Conservation (phyloP, 2,797 vertebrate species). For the Cyprinodon diabolis region DNA sequence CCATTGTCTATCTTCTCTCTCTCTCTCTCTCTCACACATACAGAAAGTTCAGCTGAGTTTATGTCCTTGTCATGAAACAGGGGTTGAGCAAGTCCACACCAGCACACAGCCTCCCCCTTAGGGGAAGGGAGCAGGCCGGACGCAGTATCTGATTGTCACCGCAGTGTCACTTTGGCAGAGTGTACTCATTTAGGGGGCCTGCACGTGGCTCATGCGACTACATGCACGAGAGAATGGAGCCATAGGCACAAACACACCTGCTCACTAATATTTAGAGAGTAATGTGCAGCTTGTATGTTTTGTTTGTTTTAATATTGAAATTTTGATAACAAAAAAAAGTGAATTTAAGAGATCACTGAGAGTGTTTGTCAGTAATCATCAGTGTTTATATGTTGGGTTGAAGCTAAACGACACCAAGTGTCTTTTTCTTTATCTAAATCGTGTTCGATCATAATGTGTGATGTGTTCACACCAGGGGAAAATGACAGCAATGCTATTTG, state of each 20-base stretch:
- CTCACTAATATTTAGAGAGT: slow-evolving; percentile 28
- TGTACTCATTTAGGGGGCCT: slow-evolving; percentile 53
- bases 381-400: slow-evolving; percentile 22
- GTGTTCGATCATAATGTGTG: slow-evolving; percentile 19
- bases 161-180: slow-evolving; percentile 63
- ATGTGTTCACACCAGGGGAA: slow-evolving; percentile 15
- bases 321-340: background rate
- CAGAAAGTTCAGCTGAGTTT: slow-evolving; percentile 41
- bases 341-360: background rate
- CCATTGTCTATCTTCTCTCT: slow-evolving; percentile 44
- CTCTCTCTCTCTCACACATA: slow-evolving; percentile 4
- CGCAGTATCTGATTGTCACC: slow-evolving; percentile 68
- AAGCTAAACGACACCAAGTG: slow-evolving; percentile 27
- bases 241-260: slow-evolving; percentile 48
- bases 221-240: slow-evolving; percentile 40
- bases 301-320: slow-evolving; percentile 3
- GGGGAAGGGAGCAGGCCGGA: slow-evolving; percentile 46
- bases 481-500: slow-evolving; percentile 19
- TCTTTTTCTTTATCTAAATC: slow-evolving; percentile 21
- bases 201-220: slow-evolving; percentile 48
- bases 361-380: slow-evolving; percentile 15
- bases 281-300: background rate
- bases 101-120: slow-evolving; percentile 32
- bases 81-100: slow-evolving; percentile 32
- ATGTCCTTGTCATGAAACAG: slow-evolving; percentile 67